These are phyloP conservation scores for Caenorhabditis remanei DNA, from an alignment of 1,140 invertebrate genomes.

Conservation along the genomic window DNA sequence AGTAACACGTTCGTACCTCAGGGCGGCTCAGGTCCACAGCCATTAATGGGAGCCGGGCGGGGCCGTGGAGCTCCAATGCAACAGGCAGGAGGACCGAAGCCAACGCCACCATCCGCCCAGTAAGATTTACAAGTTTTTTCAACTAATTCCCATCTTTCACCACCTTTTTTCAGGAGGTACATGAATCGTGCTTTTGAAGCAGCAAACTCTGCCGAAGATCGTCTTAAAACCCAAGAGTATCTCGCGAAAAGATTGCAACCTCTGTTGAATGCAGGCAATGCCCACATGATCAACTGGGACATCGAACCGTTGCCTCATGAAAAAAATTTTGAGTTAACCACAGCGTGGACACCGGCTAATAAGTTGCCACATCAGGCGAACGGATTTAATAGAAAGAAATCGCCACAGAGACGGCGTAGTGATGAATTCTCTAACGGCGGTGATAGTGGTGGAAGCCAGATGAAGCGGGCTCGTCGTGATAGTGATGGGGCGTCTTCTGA, in stretches of 20 bases:
- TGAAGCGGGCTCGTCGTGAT: constrained; percentile 46
- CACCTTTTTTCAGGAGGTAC: constrained; percentile 63
- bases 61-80: constrained; percentile 12
- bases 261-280: constrained; percentile 68
- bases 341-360: constrained; percentile 66
- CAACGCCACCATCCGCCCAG: background rate
- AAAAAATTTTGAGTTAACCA: constrained; percentile 63
- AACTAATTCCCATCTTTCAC: background rate
- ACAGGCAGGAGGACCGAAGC: background rate
- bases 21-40: constrained; percentile 38
- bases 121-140: background rate
- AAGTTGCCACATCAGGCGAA: constrained; percentile 33
- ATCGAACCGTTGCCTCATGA: constrained; percentile 70
- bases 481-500: constrained; percentile 45
- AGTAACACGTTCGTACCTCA: constrained; percentile 37
- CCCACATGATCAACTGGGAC: constrained; percentile 70
- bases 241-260: constrained; percentile 65
- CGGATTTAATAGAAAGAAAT: constrained; percentile 44
- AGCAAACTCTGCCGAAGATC: constrained; percentile 62
- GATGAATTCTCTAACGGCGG: constrained; percentile 42
- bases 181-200: constrained; percentile 68
- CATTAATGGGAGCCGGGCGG: constrained; percentile 28
- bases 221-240: constrained; percentile 66
- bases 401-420: constrained; percentile 37
- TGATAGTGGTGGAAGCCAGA: constrained; percentile 26